Percentiles rank a stretch among this genome's conserved stretches.
These are phyloP conservation scores for Sialia sialis DNA, from an alignment of 2,113 vertebrate species.

Conservation along the genomic window DNA sequence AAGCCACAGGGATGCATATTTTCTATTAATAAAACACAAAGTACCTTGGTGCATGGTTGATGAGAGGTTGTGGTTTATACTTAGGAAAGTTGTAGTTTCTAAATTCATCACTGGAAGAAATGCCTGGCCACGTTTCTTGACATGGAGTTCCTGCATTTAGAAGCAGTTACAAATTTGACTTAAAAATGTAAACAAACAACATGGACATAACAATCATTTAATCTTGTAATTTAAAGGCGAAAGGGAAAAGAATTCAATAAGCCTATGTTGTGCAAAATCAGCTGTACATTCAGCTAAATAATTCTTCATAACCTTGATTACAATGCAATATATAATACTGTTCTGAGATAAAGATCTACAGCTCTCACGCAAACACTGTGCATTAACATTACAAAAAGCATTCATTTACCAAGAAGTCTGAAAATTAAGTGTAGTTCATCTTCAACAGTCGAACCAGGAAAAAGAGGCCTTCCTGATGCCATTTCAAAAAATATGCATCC, in stretches of 20 bases:
- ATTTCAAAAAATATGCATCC: conserved; percentile 99
- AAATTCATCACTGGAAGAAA: conserved; percentile 94
- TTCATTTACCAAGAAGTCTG: conserved; percentile 87
- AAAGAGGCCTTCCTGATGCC: conserved; percentile 96
- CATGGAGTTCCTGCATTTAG: conserved; percentile 85
- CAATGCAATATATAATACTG: background rate
- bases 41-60: conserved; percentile 97
- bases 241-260: background rate
- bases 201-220: background rate
- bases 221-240: background rate
- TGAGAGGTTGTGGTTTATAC: conserved; percentile 92
- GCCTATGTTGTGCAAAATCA: background rate
- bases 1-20: background rate
- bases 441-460: conserved; percentile 97
- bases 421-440: conserved; percentile 98
- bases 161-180: conserved; percentile 1
- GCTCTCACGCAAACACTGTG: background rate
- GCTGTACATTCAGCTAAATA: background rate
- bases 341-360: background rate
- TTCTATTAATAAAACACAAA: background rate
- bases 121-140: conserved; percentile 95
- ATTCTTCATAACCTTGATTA: background rate
- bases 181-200: background rate
- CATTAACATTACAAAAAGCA: background rate
- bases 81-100: conserved; percentile 98